Evolutionary conservation across 2,113 vertebrate genomes (phyloP).

Genomic region (Labeo rohita): DNA sequence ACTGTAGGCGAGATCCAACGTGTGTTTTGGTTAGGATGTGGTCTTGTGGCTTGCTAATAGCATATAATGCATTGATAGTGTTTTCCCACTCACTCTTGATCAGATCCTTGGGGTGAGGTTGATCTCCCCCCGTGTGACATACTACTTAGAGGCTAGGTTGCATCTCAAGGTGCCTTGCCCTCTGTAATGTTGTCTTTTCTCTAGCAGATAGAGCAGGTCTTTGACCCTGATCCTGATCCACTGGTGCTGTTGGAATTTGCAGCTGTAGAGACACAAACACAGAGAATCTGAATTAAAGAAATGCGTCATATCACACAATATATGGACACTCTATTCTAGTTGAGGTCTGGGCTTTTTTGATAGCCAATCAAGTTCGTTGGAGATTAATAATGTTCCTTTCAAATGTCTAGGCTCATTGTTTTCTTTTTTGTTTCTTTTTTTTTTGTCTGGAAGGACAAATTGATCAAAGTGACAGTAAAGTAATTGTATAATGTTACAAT

Average conservation of each 20-base stretch:
- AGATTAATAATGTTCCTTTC: background rate
- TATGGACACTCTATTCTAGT: background rate
- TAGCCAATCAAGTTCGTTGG: background rate
- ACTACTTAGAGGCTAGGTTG: conserved; percentile 39
- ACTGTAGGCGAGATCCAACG: background rate
- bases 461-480: no score
- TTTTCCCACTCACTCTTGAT: conserved; percentile 6
- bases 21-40: conserved; percentile 37
- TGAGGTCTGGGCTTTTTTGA: background rate
- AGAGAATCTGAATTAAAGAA: background rate
- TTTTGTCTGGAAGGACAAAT: background rate
- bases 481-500: background rate
- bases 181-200: conserved; percentile 26
- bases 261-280: conserved; percentile 49
- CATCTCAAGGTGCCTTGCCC: conserved; percentile 3
- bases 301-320: background rate
- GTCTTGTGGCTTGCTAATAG: conserved; percentile 32
- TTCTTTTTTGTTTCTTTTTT: background rate
- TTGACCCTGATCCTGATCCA: conserved; percentile 65
- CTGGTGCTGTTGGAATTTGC: conserved; percentile 51
- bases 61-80: conserved; percentile 28
- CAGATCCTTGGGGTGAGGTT: conserved; percentile 18
- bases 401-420: background rate
- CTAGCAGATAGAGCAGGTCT: conserved; percentile 77
- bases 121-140: conserved; percentile 10